Conservation (phyloP, 2,113 vertebrate species). For the Recurvirostra avosetta region DNA sequence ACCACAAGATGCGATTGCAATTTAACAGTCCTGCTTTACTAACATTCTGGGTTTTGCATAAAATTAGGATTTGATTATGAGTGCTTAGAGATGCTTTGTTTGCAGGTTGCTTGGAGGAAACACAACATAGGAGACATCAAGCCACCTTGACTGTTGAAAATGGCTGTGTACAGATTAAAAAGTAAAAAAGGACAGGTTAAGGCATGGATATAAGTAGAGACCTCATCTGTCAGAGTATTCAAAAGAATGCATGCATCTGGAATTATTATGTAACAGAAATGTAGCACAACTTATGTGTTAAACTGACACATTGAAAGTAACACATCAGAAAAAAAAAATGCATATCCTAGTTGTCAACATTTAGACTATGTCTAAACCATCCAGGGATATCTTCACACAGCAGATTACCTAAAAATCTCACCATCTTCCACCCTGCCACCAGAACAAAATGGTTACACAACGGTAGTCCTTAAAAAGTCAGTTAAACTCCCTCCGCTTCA, state of each 20-base stretch:
- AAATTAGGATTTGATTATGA: not conserved
- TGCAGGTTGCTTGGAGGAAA: not conserved
- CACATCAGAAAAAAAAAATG: accelerated
- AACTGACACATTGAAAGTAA: not conserved
- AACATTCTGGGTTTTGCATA: not conserved
- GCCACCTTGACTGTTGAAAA: not conserved
- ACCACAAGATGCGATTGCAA: not conserved
- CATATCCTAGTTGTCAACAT: not conserved
- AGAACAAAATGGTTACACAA: not conserved
- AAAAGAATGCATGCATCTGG: not conserved
- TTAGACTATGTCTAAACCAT: not conserved
- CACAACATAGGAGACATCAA: not conserved
- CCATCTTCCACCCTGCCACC: not conserved
- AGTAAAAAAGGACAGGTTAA: not conserved
- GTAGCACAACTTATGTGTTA: not conserved
- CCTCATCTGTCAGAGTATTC: not conserved
- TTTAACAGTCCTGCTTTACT: not conserved
- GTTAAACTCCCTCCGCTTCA: not conserved
- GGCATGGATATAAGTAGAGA: not conserved
- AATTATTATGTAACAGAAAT: not conserved
- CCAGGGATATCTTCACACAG: not conserved
- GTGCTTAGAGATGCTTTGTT: not conserved
- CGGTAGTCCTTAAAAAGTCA: not conserved
- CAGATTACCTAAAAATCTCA: not conserved
- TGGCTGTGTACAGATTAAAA: not conserved